Evolutionary conservation across 2,113 vertebrate genomes (phyloP).

Genomic region (Serilophus lunatus): DNA sequence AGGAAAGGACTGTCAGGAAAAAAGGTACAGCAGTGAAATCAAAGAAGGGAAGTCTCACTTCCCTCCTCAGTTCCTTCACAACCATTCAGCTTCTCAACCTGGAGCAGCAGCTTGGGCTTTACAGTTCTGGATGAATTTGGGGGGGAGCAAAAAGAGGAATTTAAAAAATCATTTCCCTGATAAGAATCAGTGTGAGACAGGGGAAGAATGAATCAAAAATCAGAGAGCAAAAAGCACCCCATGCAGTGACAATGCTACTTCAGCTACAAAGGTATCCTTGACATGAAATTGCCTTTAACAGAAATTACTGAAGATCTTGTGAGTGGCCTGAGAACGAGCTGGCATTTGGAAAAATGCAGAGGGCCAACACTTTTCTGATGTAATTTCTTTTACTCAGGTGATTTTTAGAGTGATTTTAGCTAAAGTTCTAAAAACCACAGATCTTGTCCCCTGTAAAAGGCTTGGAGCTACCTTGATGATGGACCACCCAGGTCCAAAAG

Average conservation of each 20-base stretch:
- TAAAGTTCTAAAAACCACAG: background rate
- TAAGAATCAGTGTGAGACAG: rapidly evolving
- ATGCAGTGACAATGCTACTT: background rate
- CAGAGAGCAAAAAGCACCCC: background rate
- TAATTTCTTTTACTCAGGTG: background rate
- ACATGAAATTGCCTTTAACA: background rate
- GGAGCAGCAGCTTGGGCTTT: background rate
- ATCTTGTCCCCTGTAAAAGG: background rate
- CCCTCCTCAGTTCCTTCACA: background rate
- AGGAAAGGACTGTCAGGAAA: background rate
- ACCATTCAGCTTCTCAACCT: background rate
- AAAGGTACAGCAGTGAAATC: background rate
- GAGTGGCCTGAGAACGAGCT: background rate
- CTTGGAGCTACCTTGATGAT: background rate
- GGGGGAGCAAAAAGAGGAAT: rapidly evolving
- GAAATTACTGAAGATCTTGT: background rate
- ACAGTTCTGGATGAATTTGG: rapidly evolving
- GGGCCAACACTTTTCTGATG: background rate
- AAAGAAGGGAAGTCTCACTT: background rate
- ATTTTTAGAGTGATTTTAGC: background rate
- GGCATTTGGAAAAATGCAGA: background rate
- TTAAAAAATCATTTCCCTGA: rapidly evolving
- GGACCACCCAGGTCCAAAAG: background rate
- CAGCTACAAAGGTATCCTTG: background rate
- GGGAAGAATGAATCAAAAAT: background rate